Conservation (phyloP, 1,140 invertebrate genomes). For the Nylanderia fulva region DNA sequence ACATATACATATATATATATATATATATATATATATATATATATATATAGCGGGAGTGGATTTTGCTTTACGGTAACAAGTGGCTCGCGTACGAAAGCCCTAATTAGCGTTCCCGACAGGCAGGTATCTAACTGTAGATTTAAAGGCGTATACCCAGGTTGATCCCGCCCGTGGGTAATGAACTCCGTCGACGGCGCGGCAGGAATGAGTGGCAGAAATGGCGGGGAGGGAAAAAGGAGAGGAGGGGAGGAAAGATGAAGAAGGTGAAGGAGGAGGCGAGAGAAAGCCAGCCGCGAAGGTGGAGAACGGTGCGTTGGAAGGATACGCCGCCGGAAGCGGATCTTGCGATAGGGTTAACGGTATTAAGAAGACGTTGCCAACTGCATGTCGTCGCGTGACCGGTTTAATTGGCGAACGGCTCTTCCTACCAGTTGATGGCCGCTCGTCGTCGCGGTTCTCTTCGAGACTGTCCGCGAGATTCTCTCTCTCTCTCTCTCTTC, state of each 20-base stretch:
- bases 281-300: slow-evolving; percentile 60
- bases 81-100: slow-evolving; percentile 65
- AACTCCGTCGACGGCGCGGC: slow-evolving; percentile 59
- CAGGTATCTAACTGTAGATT: slow-evolving; percentile 75
- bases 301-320: slow-evolving; percentile 43
- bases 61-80: slow-evolving; percentile 61
- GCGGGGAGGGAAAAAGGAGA: background rate
- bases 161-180: slow-evolving; percentile 73
- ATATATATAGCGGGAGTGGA: background rate
- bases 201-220: background rate
- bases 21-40: background rate
- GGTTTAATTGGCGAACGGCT: slow-evolving; percentile 58
- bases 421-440: slow-evolving; percentile 23
- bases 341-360: slow-evolving; percentile 76
- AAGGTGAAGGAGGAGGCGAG: background rate
- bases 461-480: background rate
- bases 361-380: slow-evolving; percentile 69
- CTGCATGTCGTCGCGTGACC: slow-evolving; percentile 74
- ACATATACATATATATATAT: background rate
- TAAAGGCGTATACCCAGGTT: slow-evolving; percentile 70
- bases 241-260: background rate
- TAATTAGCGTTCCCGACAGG: slow-evolving; percentile 75
- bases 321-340: slow-evolving; percentile 73
- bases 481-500: too few relatives aligned
- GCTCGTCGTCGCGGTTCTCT: slow-evolving; percentile 14